A percentile compares a stretch with the other conserved stretches of the same genome.
Evolutionary conservation across 2,888 invertebrate species (phyloP).

Genomic region (Mechanitis messenoides): DNA sequence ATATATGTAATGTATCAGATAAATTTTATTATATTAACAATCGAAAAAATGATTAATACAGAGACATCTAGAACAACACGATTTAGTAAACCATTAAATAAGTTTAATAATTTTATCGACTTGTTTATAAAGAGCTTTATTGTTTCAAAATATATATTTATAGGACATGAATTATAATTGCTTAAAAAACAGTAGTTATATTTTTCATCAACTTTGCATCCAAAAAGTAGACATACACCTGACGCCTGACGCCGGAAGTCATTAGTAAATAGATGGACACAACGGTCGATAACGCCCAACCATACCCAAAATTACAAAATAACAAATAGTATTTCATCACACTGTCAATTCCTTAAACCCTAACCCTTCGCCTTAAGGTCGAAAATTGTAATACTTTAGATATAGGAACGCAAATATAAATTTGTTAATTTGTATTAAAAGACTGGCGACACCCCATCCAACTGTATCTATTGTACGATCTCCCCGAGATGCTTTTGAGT

Average conservation of each 20-base stretch:
- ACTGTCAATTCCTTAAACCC: constrained; percentile 16
- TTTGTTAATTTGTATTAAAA: constrained; percentile 48
- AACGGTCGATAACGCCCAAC: constrained; percentile 64
- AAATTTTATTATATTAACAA: too few relatives aligned
- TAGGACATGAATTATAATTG: too few relatives aligned
- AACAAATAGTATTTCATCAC: constrained; percentile 26
- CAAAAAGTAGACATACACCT: constrained; percentile 56
- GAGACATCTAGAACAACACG: too few relatives aligned
- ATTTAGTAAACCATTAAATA: neutral
- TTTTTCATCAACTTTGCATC: constrained; percentile 37
- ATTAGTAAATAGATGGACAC: constrained; percentile 75
- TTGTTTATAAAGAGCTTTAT: too few relatives aligned
- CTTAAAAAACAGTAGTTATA: constrained; percentile 15
- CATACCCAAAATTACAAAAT: constrained; percentile 61
- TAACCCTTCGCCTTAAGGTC: constrained; percentile 17
- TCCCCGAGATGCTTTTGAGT: constrained; percentile 48
- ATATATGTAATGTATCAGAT: too few relatives aligned
- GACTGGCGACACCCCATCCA: constrained; percentile 63
- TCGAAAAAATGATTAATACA: too few relatives aligned
- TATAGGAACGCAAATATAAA: constrained; percentile 28
- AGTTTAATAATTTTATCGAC: too few relatives aligned
- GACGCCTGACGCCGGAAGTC: constrained; percentile 65
- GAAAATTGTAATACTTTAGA: constrained; percentile 27
- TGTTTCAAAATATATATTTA: too few relatives aligned
- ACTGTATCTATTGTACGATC: constrained; percentile 62